These are phyloP conservation scores for Metaphire vulgaris DNA, from an alignment of 1,140 invertebrate genomes.

Conservation along the genomic window DNA sequence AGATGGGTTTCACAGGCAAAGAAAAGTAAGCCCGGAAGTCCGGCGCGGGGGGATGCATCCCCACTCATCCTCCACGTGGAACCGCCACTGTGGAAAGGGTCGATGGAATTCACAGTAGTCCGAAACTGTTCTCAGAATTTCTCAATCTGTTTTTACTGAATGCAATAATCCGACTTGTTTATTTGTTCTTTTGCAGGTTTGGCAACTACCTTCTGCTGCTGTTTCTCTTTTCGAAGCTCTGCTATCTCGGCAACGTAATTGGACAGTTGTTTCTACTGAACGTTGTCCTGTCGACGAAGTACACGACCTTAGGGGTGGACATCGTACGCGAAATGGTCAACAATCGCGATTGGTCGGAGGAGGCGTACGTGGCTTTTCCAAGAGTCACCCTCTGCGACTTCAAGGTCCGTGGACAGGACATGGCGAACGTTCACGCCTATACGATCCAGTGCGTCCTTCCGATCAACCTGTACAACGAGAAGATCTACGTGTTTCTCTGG, in stretches of 20 bases:
- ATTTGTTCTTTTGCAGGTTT: background rate
- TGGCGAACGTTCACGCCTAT: constrained; percentile 45
- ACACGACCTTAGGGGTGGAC: constrained; percentile 54
- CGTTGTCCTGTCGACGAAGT: constrained; percentile 53
- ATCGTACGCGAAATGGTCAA: constrained; percentile 43
- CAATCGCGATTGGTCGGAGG: constrained; percentile 41
- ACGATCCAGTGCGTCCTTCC: too few relatives aligned
- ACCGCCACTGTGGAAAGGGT: too few relatives aligned
- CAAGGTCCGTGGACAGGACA: constrained; percentile 43
- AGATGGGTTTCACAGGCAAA: too few relatives aligned
- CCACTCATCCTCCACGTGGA: too few relatives aligned
- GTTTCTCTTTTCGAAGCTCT: constrained; percentile 4
- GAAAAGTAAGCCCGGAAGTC: too few relatives aligned
- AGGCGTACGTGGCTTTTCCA: constrained; percentile 46
- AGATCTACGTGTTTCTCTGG: constrained; percentile 35
- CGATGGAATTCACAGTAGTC: too few relatives aligned
- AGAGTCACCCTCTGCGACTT: constrained; percentile 54
- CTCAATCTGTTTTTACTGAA: too few relatives aligned
- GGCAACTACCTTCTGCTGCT: background rate
- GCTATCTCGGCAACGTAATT: background rate
- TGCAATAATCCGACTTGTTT: too few relatives aligned
- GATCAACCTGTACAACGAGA: too few relatives aligned
- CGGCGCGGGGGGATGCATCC: too few relatives aligned
- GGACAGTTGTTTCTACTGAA: constrained; percentile 52
- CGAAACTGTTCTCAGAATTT: too few relatives aligned